Evolutionary conservation across 2,888 invertebrate species (phyloP).

Genomic region (Mythimna vitellina): DNA sequence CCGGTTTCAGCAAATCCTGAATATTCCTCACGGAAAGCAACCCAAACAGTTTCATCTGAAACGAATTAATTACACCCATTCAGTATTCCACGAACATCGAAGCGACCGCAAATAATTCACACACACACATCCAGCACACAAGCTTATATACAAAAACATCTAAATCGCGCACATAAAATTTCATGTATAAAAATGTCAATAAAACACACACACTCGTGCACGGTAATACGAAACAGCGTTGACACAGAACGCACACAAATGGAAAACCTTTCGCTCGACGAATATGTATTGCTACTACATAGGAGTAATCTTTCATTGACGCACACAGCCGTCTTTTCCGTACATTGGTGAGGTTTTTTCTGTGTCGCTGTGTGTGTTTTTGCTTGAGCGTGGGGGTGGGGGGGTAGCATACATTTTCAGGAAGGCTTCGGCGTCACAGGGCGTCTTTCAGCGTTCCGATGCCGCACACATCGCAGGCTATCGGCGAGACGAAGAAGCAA

Average conservation of each 20-base stretch:
- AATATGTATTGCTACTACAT: conserved; percentile 83
- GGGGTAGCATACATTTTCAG: conserved; percentile 87
- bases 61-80: conserved; percentile 87
- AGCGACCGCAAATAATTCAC: conserved; percentile 83
- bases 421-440: conserved; percentile 87
- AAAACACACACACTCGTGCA: conserved; percentile 76
- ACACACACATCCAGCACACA: conserved; percentile 68
- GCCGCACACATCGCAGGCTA: conserved; percentile 89
- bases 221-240: conserved; percentile 67
- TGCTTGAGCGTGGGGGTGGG: conserved; percentile 68
- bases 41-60: conserved; percentile 78
- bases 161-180: conserved; percentile 87
- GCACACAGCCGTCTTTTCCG: conserved; percentile 77
- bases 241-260: conserved; percentile 68
- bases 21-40: conserved; percentile 62
- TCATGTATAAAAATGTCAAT: conserved; percentile 90
- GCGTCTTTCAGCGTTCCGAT: conserved; percentile 90
- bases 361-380: conserved; percentile 73
- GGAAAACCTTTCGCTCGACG: conserved; percentile 75
- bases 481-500: conserved; percentile 90
- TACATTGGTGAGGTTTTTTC: conserved; percentile 82
- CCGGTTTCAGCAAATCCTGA: conserved; percentile 53
- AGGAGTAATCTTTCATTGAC: conserved; percentile 83
- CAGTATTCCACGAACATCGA: conserved; percentile 85
- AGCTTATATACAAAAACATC: conserved; percentile 77